Conservation (phyloP, 1,140 invertebrate genomes). For the Episyrphus balteatus region DNA sequence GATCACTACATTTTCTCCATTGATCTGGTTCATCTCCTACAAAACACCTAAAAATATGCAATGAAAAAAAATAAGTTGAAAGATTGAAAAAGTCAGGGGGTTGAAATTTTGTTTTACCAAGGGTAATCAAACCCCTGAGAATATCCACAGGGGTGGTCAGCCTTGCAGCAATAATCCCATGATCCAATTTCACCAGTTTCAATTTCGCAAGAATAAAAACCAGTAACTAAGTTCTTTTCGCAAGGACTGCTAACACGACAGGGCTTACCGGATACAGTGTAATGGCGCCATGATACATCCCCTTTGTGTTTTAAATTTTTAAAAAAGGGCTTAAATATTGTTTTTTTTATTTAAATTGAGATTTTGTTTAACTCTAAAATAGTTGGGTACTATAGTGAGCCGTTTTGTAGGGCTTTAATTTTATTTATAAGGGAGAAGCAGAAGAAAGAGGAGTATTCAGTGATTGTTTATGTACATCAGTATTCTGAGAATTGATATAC, state of each 20-base stretch:
- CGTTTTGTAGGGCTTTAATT: no score
- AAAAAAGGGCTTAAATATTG: no score
- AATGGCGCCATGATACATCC: constrained; percentile 51
- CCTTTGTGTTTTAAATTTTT: constrained; percentile 12
- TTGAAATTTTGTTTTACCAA: constrained; percentile 44
- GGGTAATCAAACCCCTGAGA: constrained; percentile 64
- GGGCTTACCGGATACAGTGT: constrained; percentile 64
- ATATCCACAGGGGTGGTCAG: constrained; percentile 68
- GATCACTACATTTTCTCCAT: constrained; percentile 72
- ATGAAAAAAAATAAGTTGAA: background rate
- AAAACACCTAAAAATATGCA: constrained; percentile 52
- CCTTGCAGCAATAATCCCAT: constrained; percentile 73
- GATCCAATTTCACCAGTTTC: constrained; percentile 54
- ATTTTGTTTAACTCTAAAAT: no score
- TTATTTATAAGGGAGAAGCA: no score
- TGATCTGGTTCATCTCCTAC: constrained; percentile 60
- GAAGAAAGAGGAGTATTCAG: no score
- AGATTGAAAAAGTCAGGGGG: background rate
- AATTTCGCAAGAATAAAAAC: constrained; percentile 67
- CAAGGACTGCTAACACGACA: constrained; percentile 59
- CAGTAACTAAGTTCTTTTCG: constrained; percentile 55
- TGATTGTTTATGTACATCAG: no score
- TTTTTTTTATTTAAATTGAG: no score
- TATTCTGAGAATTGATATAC: no score
- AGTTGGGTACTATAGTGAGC: no score